phyloP scores from a whole-genome alignment of 2,797 vertebrate genomes.

The Phyllotis vaccarum region DNA sequence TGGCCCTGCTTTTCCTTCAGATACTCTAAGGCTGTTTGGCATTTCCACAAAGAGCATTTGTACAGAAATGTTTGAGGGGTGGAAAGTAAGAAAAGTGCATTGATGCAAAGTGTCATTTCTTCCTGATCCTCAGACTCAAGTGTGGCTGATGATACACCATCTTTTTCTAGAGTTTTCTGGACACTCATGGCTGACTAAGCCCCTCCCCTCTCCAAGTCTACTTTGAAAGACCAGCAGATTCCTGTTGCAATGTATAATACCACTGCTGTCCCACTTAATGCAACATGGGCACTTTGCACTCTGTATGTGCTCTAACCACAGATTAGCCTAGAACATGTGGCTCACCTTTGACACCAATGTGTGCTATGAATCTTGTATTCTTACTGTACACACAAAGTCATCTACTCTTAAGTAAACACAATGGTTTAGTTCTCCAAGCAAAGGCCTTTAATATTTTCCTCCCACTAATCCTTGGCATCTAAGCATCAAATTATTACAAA shows the following conservation, averaged over 20 bases:
- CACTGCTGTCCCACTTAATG: not conserved
- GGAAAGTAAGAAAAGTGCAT: not conserved
- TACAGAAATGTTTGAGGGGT: not conserved
- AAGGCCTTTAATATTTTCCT: not conserved
- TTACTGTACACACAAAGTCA: not conserved
- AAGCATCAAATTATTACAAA: not conserved
- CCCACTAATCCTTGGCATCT: not conserved
- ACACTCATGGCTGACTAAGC: accelerated
- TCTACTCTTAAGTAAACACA: not conserved
- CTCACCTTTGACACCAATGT: not conserved
- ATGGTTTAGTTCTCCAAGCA: not conserved
- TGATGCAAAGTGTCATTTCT: not conserved
- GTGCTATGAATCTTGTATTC: not conserved
- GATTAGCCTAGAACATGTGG: not conserved
- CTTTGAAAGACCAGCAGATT: not conserved
- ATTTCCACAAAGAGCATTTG: slow-evolving; percentile 10
- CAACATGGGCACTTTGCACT: not conserved
- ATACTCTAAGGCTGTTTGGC: slow-evolving; percentile 27
- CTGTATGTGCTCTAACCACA: not conserved
- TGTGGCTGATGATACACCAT: not conserved
- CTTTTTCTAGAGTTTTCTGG: not conserved
- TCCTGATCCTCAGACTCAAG: not conserved
- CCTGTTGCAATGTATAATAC: not conserved
- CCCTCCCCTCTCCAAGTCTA: accelerated
- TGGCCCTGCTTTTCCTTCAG: not conserved